phyloP scores from a whole-genome alignment of 2,797 vertebrate species.

The Gymnoscopelus braueri region DNA sequence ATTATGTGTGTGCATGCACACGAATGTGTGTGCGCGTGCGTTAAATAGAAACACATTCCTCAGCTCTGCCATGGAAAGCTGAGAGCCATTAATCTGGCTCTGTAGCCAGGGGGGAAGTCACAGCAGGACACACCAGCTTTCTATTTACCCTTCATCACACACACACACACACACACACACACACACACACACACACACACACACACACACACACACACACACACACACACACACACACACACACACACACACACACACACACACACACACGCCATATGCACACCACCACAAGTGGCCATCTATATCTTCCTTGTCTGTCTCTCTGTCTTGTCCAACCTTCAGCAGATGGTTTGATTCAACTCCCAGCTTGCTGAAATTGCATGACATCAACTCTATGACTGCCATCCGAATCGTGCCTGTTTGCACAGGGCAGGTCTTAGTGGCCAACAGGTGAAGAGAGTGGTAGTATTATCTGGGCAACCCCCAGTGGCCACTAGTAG shows the following conservation, averaged over 20 bases:
- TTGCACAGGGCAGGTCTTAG: too few relatives aligned
- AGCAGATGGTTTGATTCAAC: too few relatives aligned
- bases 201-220: constrained; percentile 2
- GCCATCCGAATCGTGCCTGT: too few relatives aligned
- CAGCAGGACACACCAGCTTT: constrained; percentile 4
- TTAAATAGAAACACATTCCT: constrained; percentile 37
- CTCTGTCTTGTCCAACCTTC: too few relatives aligned
- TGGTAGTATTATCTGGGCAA: too few relatives aligned
- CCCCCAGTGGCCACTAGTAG: too few relatives aligned
- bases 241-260: constrained; percentile 9
- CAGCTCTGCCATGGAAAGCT: constrained; percentile 39
- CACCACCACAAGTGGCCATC: background rate
- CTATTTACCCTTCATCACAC: constrained; percentile 11
- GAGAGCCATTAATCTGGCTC: constrained; percentile 44
- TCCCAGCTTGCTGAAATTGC: too few relatives aligned
- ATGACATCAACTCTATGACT: too few relatives aligned
- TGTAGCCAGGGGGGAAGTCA: constrained; percentile 18
- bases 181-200: constrained; percentile 4
- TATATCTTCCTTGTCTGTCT: background rate
- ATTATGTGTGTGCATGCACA: background rate
- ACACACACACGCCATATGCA: too few relatives aligned
- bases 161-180: constrained; percentile 20
- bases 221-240: constrained; percentile 7
- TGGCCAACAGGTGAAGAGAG: too few relatives aligned
- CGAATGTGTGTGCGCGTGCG: constrained; percentile 1